Conservation (phyloP, 2,113 vertebrate species). For the Phycodurus eques region DNA sequence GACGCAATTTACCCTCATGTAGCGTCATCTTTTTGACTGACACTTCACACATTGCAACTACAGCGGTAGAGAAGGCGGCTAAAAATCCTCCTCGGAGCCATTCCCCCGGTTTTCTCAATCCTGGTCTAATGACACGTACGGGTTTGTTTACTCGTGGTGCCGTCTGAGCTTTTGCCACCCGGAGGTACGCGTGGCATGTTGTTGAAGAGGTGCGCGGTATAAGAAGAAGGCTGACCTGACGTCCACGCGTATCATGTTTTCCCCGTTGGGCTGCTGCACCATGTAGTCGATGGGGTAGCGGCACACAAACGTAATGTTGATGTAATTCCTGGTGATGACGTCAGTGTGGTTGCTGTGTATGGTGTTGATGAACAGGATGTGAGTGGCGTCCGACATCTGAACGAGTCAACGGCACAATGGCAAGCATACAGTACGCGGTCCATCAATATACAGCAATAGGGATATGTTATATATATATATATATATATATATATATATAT, state of each 20-base stretch:
- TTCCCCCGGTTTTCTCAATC: not conserved
- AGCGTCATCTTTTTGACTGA: constrained; percentile 13
- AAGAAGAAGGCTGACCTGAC: constrained; percentile 49
- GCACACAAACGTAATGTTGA: constrained; percentile 76
- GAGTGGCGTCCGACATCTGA: constrained; percentile 68
- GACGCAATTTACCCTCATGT: no score
- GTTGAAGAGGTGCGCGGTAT: not conserved
- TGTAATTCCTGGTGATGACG: constrained; percentile 72
- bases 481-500: no score
- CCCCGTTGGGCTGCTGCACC: constrained; percentile 69
- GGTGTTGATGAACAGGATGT: constrained; percentile 76
- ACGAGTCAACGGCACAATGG: not conserved
- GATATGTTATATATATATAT: no score
- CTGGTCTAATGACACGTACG: not conserved
- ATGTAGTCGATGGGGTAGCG: constrained; percentile 76
- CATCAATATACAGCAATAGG: no score
- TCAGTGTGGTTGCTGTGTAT: constrained; percentile 74
- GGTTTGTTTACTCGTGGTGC: no score
- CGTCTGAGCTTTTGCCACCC: no score
- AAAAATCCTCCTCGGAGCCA: constrained; percentile 22
- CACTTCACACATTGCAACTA: not conserved
- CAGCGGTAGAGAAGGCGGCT: not conserved
- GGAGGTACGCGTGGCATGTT: not conserved
- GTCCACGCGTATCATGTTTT: constrained; percentile 74
- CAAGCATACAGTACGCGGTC: no score